These are phyloP conservation scores for Paragorgia papillata DNA, from an alignment of 92 coral and sea anemone genomes.

Conservation along the genomic window DNA sequence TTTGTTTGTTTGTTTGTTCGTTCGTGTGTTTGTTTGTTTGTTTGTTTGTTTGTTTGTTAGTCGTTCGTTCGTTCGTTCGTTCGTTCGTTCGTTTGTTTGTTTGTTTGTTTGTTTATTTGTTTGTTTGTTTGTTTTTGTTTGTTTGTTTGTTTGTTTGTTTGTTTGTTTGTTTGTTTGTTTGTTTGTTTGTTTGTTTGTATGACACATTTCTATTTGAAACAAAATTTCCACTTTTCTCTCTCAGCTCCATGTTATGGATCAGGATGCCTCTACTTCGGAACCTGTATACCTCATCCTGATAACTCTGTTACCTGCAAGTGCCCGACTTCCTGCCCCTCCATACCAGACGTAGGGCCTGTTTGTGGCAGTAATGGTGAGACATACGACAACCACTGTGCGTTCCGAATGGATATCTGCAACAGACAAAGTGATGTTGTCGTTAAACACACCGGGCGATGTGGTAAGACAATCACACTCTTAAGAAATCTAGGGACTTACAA, in stretches of 20 bases:
- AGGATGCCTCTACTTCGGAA: slow-evolving; percentile 12
- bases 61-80: too few relatives aligned
- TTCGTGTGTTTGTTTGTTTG: too few relatives aligned
- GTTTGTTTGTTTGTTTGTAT: too few relatives aligned
- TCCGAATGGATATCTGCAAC: slow-evolving; percentile 19
- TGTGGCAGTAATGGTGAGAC: slow-evolving; percentile 29
- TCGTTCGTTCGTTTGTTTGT: too few relatives aligned
- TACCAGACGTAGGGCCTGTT: slow-evolving; percentile 40
- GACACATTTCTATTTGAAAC: neutral
- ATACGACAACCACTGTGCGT: slow-evolving; percentile 21
- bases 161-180: too few relatives aligned
- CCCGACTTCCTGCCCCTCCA: slow-evolving; percentile 33
- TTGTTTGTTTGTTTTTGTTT: too few relatives aligned
- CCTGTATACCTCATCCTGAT: slow-evolving; percentile 33
- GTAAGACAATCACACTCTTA: neutral
- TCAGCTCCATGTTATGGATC: slow-evolving; percentile 36
- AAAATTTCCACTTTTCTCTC: too few relatives aligned
- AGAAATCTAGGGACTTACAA: too few relatives aligned
- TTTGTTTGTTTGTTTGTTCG: too few relatives aligned
- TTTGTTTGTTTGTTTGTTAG: too few relatives aligned
- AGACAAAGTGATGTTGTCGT: neutral
- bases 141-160: too few relatives aligned
- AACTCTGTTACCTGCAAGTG: slow-evolving; percentile 36
- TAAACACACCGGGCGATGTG: slow-evolving; percentile 34
- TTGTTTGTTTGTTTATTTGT: too few relatives aligned